Percentiles rank a stretch among this genome's conserved stretches.
Evolutionary conservation across 2,888 invertebrate species (phyloP).

Genomic region (Eupithecia dodoneata): DNA sequence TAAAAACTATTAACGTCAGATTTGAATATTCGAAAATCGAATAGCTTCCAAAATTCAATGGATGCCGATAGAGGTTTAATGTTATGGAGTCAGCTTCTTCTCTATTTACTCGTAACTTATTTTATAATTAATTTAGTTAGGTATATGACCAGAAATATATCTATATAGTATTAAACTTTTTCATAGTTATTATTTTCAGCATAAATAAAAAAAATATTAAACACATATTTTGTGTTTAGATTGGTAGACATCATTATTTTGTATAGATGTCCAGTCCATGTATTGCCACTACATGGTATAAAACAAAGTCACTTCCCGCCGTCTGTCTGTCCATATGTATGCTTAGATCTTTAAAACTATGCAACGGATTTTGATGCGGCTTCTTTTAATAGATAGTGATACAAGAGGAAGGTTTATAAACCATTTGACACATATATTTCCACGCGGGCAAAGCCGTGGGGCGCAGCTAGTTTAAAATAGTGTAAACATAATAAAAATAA

Average conservation of each 20-base stretch:
- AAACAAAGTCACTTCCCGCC: no score
- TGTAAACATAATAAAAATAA: not conserved
- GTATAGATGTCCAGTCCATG: not conserved
- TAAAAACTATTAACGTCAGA: constrained; percentile 78
- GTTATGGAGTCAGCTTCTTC: constrained; percentile 39
- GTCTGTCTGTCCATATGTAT: no score
- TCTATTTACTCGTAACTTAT: not conserved
- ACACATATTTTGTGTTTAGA: not conserved
- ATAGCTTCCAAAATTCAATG: constrained; percentile 67
- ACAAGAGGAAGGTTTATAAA: no score
- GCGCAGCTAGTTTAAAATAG: not conserved
- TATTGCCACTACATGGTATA: not conserved
- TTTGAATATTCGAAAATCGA: constrained; percentile 78
- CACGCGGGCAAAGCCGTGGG: no score
- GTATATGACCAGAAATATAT: no score
- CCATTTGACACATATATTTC: no score
- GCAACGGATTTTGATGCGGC: no score
- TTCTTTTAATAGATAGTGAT: no score
- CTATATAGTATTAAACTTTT: not conserved
- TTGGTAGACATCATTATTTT: not conserved
- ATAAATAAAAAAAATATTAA: not conserved
- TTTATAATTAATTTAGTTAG: not conserved
- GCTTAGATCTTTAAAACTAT: no score
- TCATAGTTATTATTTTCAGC: not conserved
- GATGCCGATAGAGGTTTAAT: constrained; percentile 47